Evolutionary conservation across 2,888 invertebrate species (phyloP).

Genomic region (Stomorhina lunata): DNA sequence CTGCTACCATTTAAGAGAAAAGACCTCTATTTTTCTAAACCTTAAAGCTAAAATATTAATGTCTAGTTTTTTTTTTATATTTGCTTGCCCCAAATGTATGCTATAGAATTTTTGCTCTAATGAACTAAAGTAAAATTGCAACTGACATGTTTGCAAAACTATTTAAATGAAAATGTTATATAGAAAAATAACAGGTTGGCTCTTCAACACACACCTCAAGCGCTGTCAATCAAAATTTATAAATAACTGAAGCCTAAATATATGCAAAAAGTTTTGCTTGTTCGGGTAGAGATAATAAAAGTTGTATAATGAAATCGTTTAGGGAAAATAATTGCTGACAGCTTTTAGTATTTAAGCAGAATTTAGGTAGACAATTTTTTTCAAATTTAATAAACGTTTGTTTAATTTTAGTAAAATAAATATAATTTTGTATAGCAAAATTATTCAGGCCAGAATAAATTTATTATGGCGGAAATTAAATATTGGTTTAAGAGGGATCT

Average conservation of each 20-base stretch:
- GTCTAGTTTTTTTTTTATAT: neutral
- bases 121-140: conserved; percentile 7
- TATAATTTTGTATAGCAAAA: neutral
- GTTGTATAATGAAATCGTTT: conserved; percentile 20
- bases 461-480: conserved; percentile 3
- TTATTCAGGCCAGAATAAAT: neutral
- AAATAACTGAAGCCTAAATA: conserved; percentile 45
- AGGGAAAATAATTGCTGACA: conserved; percentile 14
- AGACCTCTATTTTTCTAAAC: neutral
- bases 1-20: too few species aligned
- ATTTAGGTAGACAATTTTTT: neutral
- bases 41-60: neutral
- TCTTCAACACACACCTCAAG: conserved; percentile 10
- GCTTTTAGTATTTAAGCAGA: neutral
- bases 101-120: neutral
- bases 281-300: neutral
- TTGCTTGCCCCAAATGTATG: neutral
- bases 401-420: neutral
- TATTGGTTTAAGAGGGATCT: neutral
- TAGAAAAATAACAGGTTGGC: neutral
- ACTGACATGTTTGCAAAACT: conserved; percentile 26
- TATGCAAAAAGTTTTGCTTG: conserved; percentile 10
- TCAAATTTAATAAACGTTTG: conserved; percentile 12
- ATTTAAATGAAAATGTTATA: conserved; percentile 5
- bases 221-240: conserved; percentile 42